phyloP scores from a whole-genome alignment of 2,113 vertebrate genomes.

The Aegypius monachus region DNA sequence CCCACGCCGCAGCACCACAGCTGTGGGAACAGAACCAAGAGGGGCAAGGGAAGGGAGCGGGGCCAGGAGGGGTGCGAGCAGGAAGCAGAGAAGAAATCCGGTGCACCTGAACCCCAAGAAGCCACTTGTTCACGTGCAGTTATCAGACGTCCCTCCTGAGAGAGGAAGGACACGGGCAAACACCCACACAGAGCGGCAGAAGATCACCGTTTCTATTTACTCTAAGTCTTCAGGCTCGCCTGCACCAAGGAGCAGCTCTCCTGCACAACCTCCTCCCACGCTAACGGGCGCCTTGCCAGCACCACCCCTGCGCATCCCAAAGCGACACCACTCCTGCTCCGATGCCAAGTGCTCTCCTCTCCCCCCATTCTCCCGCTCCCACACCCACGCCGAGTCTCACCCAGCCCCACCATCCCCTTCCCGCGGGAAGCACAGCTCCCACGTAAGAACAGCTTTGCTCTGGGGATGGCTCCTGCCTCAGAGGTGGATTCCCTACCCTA shows the following conservation, averaged over 20 bases:
- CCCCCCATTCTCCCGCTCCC: not conserved
- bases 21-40: not conserved
- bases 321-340: not conserved
- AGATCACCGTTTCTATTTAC: not conserved
- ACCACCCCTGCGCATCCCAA: not conserved
- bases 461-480: not conserved
- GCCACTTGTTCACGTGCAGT: not conserved
- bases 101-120: not conserved
- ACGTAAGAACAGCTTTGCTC: not conserved
- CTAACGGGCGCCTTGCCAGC: not conserved
- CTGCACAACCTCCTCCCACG: not conserved
- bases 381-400: accelerated
- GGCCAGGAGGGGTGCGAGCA: not conserved
- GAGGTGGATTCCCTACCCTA: not conserved
- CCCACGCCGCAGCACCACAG: not conserved
- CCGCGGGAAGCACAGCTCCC: not conserved
- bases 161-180: not conserved
- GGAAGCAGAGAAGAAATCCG: not conserved
- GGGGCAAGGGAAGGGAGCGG: not conserved
- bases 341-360: not conserved
- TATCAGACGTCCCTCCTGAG: not conserved
- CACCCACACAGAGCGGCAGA: not conserved
- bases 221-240: not conserved
- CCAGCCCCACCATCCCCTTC: not conserved
- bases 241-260: not conserved